Percentiles rank a stretch among this genome's conserved stretches.
Conservation (phyloP, 2,797 vertebrate species). For the Bovichtus variegatus region DNA sequence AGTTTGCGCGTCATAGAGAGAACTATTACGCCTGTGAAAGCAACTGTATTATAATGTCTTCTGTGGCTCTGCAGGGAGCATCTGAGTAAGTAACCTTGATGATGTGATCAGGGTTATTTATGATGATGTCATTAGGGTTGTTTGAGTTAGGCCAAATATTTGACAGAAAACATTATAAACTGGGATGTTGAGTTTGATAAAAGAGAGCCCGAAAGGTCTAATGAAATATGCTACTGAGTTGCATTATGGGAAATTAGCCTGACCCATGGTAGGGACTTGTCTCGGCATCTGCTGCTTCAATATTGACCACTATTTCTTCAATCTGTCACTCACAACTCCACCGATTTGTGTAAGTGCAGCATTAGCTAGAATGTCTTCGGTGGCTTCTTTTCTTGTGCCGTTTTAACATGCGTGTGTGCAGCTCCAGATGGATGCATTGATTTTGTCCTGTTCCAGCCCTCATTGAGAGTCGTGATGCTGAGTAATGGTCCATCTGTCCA, state of each 20-base stretch:
- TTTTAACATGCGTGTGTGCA: slow-evolving; percentile 11
- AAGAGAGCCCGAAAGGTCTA: background rate
- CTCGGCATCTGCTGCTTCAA: background rate
- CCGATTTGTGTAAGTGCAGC: background rate
- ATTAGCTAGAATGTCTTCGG: background rate
- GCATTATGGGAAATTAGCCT: background rate
- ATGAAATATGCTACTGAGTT: background rate
- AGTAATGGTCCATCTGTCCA: slow-evolving; percentile 75
- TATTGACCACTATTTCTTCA: background rate
- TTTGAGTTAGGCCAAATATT: background rate
- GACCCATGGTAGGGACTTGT: fast-evolving
- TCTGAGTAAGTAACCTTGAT: background rate
- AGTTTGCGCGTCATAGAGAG: background rate
- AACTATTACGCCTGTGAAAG: background rate
- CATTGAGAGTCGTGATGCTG: slow-evolving; percentile 66
- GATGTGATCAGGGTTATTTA: background rate
- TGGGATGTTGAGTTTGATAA: background rate
- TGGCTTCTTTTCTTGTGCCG: slow-evolving; percentile 13
- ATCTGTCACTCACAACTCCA: background rate
- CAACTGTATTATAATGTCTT: slow-evolving; percentile 1
- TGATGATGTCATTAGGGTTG: background rate
- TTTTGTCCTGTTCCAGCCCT: slow-evolving; percentile 53
- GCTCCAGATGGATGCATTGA: slow-evolving; percentile 61
- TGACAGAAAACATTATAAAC: background rate
- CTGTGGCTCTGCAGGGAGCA: background rate